Percentiles rank a stretch among this genome's conserved stretches.
Conservation (phyloP, 2,797 vertebrate species). For the Sebastes itinus region DNA sequence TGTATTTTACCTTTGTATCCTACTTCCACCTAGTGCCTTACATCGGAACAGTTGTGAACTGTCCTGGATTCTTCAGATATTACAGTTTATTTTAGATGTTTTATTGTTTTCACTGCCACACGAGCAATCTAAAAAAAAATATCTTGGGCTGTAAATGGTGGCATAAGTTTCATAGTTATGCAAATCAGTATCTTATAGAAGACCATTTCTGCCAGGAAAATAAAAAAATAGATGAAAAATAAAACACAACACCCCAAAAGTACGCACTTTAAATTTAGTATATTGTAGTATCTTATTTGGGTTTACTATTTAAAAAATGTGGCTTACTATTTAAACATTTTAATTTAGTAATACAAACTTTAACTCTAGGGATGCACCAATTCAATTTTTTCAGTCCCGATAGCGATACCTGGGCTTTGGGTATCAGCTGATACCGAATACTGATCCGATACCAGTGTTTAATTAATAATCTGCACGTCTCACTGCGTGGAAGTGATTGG, state of each 20-base stretch:
- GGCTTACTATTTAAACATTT: not conserved
- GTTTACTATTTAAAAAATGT: not conserved
- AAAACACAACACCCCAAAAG: not conserved
- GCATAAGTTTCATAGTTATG: not conserved
- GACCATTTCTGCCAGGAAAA: not conserved
- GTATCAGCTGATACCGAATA: too few relatives aligned
- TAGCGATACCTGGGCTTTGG: too few relatives aligned
- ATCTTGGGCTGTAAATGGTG: not conserved
- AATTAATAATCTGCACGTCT: too few relatives aligned
- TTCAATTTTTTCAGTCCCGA: too few relatives aligned
- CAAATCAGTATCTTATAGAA: not conserved
- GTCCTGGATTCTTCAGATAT: not conserved
- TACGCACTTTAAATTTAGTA: not conserved
- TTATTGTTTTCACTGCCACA: not conserved
- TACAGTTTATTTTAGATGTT: not conserved
- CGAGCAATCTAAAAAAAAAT: not conserved
- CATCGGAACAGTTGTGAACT: not conserved
- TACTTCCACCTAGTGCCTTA: constrained; percentile 51
- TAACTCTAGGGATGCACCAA: too few relatives aligned
- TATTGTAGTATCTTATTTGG: not conserved
- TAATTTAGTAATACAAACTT: too few relatives aligned
- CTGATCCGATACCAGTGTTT: too few relatives aligned
- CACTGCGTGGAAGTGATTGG: too few relatives aligned
- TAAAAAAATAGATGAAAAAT: not conserved
- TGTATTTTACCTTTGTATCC: not conserved